Conservation (phyloP, 2,888 invertebrate species). For the Parnassius mnemosyne region DNA sequence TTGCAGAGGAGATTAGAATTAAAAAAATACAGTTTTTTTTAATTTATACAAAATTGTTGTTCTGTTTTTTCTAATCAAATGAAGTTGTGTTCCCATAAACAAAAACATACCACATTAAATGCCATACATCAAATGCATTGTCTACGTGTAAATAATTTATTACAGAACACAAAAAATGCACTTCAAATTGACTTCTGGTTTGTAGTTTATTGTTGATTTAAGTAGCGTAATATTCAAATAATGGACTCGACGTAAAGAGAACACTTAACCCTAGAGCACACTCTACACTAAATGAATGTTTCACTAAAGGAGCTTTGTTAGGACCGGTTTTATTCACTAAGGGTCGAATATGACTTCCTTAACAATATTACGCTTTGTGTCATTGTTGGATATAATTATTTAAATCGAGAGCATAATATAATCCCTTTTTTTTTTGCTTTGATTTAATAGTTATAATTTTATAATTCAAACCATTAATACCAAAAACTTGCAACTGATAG, state of each 20-base stretch:
- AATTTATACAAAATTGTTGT: no score
- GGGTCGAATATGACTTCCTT: conserved; percentile 10
- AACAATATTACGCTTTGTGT: conserved; percentile 19
- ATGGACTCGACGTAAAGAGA: conserved; percentile 43
- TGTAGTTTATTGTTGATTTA: conserved; percentile 49
- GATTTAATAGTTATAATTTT: not conserved
- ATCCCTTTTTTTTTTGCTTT: conserved; percentile 7
- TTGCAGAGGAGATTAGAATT: no score
- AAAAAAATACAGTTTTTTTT: no score
- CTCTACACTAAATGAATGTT: conserved; percentile 10
- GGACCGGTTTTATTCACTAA: conserved; percentile 30
- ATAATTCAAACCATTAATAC: conserved; percentile 4
- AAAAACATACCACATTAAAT: conserved; percentile 30
- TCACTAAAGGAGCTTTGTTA: conserved; percentile 20
- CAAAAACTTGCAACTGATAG: not conserved
- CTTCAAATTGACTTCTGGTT: conserved; percentile 46
- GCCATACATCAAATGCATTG: conserved; percentile 36
- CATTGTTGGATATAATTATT: conserved; percentile 20
- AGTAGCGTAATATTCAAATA: conserved; percentile 61
- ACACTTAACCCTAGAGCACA: conserved; percentile 34
- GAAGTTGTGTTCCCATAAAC: conserved; percentile 27
- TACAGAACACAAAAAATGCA: conserved; percentile 33
- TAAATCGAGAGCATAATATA: conserved; percentile 6
- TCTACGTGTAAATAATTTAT: conserved; percentile 35
- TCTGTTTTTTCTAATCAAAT: not conserved